Conservation (phyloP, 1,140 invertebrate species). For the Coenobita brevimanus region DNA sequence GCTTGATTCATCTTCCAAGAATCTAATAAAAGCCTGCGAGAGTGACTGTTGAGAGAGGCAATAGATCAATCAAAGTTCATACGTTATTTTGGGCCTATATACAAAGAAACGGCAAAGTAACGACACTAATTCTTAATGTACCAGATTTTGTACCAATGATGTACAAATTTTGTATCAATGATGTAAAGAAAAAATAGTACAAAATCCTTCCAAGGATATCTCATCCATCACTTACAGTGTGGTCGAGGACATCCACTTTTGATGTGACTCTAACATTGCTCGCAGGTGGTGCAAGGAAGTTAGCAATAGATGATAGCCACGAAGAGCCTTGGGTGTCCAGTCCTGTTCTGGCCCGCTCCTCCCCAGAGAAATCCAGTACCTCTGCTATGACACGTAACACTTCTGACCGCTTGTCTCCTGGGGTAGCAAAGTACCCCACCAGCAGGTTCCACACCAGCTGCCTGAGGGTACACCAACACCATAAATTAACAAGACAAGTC, state of each 20-base stretch:
- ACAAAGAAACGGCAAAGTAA: neutral
- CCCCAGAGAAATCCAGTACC: slow-evolving; percentile 88
- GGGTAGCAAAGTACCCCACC: slow-evolving; percentile 85
- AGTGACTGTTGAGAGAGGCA: slow-evolving; percentile 73
- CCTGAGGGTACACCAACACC: no score
- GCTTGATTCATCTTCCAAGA: slow-evolving; percentile 87
- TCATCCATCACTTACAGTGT: slow-evolving; percentile 29
- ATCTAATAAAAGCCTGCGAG: slow-evolving; percentile 91
- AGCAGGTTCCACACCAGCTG: slow-evolving; percentile 91
- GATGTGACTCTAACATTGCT: slow-evolving; percentile 41
- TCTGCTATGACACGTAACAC: slow-evolving; percentile 89
- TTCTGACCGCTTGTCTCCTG: slow-evolving; percentile 79
- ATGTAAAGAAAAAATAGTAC: no score
- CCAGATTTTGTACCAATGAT: no score
- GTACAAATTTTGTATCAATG: no score
- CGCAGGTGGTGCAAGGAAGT: slow-evolving; percentile 51
- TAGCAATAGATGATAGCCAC: slow-evolving; percentile 50
- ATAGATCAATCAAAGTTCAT: neutral
- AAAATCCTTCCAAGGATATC: no score
- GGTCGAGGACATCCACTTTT: slow-evolving; percentile 52
- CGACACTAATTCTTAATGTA: no score
- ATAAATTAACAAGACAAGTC: slow-evolving; percentile 71
- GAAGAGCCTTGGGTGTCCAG: slow-evolving; percentile 73
- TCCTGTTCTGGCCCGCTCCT: slow-evolving; percentile 84
- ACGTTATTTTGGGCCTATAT: neutral